These are phyloP conservation scores for Megalonaias nervosa DNA, from an alignment of 1,140 invertebrate species.

Conservation along the genomic window DNA sequence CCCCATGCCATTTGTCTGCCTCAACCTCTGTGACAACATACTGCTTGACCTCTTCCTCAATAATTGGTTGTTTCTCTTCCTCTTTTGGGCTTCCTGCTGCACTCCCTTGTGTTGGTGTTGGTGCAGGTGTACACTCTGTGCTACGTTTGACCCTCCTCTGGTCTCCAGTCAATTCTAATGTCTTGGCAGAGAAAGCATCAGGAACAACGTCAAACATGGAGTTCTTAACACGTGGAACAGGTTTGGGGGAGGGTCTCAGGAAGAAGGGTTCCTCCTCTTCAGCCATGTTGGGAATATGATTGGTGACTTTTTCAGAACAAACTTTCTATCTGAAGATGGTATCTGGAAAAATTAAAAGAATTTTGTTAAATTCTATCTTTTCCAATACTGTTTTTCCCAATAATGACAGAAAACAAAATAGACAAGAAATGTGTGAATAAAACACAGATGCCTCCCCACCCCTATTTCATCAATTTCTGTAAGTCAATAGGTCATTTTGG, in stretches of 20 bases:
- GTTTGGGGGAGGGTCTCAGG: constrained; percentile 47
- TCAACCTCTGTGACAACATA: constrained; percentile 29
- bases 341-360: too few species aligned
- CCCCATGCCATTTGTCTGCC: constrained; percentile 31
- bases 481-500: too few species aligned
- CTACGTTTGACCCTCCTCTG: constrained; percentile 44
- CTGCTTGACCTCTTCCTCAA: constrained; percentile 24
- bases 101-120: not conserved
- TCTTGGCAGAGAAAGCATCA: constrained; percentile 52
- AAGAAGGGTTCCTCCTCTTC: constrained; percentile 53
- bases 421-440: too few species aligned
- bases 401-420: too few species aligned
- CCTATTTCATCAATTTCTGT: too few species aligned
- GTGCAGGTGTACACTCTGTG: constrained; percentile 2
- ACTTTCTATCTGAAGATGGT: too few species aligned
- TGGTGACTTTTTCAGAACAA: too few species aligned
- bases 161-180: constrained; percentile 49
- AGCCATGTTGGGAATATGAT: constrained; percentile 22
- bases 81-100: constrained; percentile 1
- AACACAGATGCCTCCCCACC: too few species aligned
- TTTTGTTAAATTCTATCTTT: too few species aligned
- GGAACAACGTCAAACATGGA: constrained; percentile 56
- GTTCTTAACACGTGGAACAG: constrained; percentile 48
- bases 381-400: too few species aligned
- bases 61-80: constrained; percentile 14